A percentile compares a stretch with the other conserved stretches of the same genome.
phyloP scores from a whole-genome alignment of 2,888 invertebrate species.

The Mythimna ferrago region DNA sequence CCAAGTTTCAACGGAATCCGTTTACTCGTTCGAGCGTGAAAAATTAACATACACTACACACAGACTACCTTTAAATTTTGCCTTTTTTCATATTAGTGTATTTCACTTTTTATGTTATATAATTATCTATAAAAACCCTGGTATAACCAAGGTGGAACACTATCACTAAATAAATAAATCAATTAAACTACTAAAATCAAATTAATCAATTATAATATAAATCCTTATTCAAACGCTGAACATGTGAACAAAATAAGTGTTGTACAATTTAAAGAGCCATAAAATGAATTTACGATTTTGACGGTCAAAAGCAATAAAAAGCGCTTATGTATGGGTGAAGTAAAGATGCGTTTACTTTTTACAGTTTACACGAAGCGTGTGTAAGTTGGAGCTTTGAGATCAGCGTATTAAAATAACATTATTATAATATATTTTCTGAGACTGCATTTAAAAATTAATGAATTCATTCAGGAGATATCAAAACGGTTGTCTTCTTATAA shows the following conservation, averaged over 20 bases:
- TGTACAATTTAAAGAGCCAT: conserved; percentile 49
- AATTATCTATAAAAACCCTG: background rate
- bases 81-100: too few relatives aligned
- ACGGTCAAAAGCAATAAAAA: conserved; percentile 62
- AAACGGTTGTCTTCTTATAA: too few relatives aligned
- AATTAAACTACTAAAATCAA: background rate
- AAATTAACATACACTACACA: too few relatives aligned
- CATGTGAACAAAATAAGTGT: conserved; percentile 45
- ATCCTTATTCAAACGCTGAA: conserved; percentile 18
- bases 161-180: background rate
- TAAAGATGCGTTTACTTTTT: conserved; percentile 55
- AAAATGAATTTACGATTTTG: conserved; percentile 57
- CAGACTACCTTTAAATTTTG: too few relatives aligned
- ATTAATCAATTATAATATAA: background rate
- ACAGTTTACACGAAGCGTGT: conserved; percentile 40
- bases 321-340: conserved; percentile 7
- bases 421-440: background rate
- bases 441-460: background rate
- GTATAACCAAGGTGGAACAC: background rate
- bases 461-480: too few relatives aligned
- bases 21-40: too few relatives aligned
- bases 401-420: conserved; percentile 18
- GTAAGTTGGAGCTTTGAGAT: conserved; percentile 40
- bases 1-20: too few relatives aligned
- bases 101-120: background rate